phyloP scores from a whole-genome alignment of 2,113 vertebrate genomes.

The Marmota flaviventris region DNA sequence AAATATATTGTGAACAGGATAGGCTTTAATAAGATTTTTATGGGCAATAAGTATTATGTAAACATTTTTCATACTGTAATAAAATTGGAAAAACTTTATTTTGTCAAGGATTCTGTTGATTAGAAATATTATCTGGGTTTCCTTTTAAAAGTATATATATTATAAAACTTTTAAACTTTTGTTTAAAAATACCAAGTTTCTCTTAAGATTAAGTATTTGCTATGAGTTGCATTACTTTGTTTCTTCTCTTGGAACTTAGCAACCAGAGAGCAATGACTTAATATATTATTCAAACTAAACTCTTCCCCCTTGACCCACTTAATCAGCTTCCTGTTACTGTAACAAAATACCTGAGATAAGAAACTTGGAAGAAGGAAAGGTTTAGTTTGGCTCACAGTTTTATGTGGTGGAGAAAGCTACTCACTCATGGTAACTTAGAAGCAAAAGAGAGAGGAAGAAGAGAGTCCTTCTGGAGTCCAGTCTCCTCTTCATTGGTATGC shows the following conservation, averaged over 20 bases:
- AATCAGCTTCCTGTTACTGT: background rate
- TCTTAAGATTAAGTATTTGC: background rate
- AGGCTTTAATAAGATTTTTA: slow-evolving; percentile 20
- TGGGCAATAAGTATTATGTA: slow-evolving; percentile 32
- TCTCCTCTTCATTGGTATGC: too few species aligned
- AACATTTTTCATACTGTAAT: slow-evolving; percentile 42
- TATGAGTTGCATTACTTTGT: background rate
- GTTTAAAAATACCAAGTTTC: background rate
- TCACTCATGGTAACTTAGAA: background rate
- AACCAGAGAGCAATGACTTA: background rate
- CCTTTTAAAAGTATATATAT: background rate
- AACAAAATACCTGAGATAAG: background rate
- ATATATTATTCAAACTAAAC: background rate
- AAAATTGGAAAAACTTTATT: background rate
- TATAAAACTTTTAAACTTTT: slow-evolving; percentile 26
- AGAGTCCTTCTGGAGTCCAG: background rate
- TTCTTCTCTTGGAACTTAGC: background rate
- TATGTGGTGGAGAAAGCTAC: background rate
- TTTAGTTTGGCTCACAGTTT: background rate
- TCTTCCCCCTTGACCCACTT: background rate
- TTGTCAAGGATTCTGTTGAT: background rate
- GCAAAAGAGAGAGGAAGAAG: background rate
- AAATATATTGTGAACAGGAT: background rate
- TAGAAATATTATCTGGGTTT: slow-evolving; percentile 6
- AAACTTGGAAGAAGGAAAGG: background rate